These are phyloP conservation scores for Noctua janthina DNA, from an alignment of 2,888 invertebrate species.

Conservation along the genomic window DNA sequence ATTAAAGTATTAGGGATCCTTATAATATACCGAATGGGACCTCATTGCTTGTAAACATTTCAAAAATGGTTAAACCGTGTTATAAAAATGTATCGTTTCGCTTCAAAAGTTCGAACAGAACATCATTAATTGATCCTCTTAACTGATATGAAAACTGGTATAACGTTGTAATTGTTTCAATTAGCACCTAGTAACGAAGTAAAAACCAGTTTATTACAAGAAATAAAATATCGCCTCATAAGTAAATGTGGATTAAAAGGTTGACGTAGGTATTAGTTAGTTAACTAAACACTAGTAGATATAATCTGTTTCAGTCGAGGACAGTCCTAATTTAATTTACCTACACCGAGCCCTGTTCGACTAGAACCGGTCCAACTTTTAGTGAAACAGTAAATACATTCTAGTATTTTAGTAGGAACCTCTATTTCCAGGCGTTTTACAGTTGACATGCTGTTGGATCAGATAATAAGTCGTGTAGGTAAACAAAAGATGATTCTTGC, in stretches of 20 bases:
- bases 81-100: not conserved
- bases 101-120: not conserved
- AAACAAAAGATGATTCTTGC: not conserved
- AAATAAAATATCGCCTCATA: not conserved
- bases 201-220: not conserved
- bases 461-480: fast-evolving
- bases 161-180: not conserved
- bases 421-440: not conserved
- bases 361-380: constrained; percentile 13
- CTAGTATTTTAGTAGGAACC: not conserved
- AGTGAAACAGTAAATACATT: constrained; percentile 15
- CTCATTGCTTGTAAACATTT: not conserved
- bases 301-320: constrained; percentile 1
- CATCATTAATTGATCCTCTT: not conserved
- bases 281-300: not conserved
- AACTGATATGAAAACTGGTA: not conserved
- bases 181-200: not conserved
- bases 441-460: not conserved
- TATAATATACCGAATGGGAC: not conserved
- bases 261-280: not conserved
- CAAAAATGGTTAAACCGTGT: not conserved
- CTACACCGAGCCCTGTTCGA: not conserved
- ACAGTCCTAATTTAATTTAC: constrained; percentile 30
- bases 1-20: not conserved
- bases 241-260: not conserved